phyloP scores from a whole-genome alignment of 2,113 vertebrate genomes.

The Sprattus sprattus region DNA sequence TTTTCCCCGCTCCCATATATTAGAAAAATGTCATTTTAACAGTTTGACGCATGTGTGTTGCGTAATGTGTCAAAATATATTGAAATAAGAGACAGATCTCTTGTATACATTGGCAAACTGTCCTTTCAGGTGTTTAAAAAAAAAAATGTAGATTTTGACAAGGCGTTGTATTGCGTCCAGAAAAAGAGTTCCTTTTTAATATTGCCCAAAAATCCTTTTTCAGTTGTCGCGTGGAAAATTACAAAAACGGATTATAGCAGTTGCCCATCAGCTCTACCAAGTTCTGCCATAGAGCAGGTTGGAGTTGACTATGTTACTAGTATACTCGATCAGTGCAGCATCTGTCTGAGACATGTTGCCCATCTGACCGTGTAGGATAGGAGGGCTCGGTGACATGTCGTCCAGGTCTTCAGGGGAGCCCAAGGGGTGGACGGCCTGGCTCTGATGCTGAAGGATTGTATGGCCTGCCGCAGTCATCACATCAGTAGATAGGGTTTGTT shows the following conservation, averaged over 20 bases:
- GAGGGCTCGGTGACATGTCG: conserved; percentile 81
- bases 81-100: background rate
- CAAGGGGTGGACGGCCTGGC: conserved; percentile 66
- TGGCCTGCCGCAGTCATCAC: conserved; percentile 42
- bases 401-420: conserved; percentile 75
- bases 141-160: background rate
- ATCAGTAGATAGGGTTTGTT: conserved; percentile 50
- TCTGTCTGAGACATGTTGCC: conserved; percentile 75
- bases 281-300: conserved; percentile 90
- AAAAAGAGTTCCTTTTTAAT: background rate
- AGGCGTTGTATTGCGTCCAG: background rate
- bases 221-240: conserved; percentile 22
- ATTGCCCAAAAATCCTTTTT: conserved; percentile 13
- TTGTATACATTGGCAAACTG: conserved; percentile 2
- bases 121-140: background rate
- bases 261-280: conserved; percentile 72
- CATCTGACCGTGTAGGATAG: conserved; percentile 74
- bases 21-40: background rate
- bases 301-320: conserved; percentile 77
- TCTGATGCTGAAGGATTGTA: conserved; percentile 58
- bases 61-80: background rate
- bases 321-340: conserved; percentile 81
- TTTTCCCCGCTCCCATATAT: background rate
- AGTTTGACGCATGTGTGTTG: background rate
- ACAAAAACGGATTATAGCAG: conserved; percentile 18